Base-by-base conservation (phyloP, 2,797 vertebrate species). In the Pachyuromys duprasi region DNA sequence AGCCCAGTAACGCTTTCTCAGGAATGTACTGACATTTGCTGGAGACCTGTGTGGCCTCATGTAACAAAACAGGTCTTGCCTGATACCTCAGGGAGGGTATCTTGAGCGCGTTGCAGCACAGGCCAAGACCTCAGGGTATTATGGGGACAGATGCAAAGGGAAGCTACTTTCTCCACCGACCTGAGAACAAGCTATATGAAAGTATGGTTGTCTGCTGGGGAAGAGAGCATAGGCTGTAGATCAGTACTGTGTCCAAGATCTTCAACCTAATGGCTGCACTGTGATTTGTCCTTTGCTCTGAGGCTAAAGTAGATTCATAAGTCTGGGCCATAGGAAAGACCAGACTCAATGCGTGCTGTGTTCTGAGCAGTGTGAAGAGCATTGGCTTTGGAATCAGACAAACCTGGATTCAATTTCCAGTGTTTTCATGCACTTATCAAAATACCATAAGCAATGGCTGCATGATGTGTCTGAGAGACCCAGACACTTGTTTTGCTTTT, bases 331-430 rank as follows among this genome's bases (percentile, higher is more conserved):
- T 49, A 76, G 31, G 53, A 81, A 89, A 88, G 76, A 1, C 22
- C 9, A 17, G 31, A 7, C 12, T 87, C n/a, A 63, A 12, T 28
- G n/a, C 36, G 17, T 5, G 7, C 55, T 88, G 17, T 74, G 33
- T 22, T 70, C 49, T 55, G 12, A 42, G 5, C 8, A 39, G 53
- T 49, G 11, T 22, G 42, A 70, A 90, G 18, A 87, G 39, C 13
- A 49, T 4, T 91, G 87, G 53, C n/a, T 67, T 93, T 94, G 63
- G n/a, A 78, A 22, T 86, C 87, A 14, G 31, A 33, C 31, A 93
- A 81, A 57, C 20, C 42, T 86, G 69, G 14, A 49, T 89, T 95
- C 79, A 92, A 72, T 78, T 91, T 93, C 55, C 22, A 91, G 45
- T 28, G 79, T 86, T 92, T 91, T 72, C 53, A 8, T 86, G 6